Evolutionary conservation across 2,888 invertebrate species (phyloP).

Genomic region (Stenotaenia linearis): DNA sequence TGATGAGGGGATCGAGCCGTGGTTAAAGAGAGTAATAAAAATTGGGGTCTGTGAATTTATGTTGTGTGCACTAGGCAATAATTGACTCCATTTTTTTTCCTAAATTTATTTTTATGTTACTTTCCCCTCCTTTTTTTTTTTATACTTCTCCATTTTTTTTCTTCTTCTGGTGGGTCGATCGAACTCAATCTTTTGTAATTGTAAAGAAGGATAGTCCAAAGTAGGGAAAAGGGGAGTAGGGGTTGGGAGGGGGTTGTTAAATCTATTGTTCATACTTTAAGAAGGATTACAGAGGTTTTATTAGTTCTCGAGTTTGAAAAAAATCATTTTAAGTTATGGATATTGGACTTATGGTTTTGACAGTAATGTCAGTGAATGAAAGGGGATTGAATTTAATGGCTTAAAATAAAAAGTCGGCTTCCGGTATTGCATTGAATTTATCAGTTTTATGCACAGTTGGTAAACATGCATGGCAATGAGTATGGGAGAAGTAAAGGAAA

Average conservation of each 20-base stretch:
- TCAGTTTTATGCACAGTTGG: too few species aligned
- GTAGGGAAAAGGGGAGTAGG: neutral
- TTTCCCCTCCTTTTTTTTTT: neutral
- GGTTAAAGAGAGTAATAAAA: neutral
- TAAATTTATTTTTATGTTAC: slow-evolving; percentile 10
- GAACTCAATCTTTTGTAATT: slow-evolving; percentile 21
- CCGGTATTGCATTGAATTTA: too few species aligned
- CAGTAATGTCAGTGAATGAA: neutral
- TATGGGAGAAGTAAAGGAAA: too few species aligned
- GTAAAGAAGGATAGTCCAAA: slow-evolving; percentile 13
- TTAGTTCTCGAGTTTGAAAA: neutral
- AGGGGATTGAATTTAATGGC: neutral
- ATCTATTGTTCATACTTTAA: slow-evolving; percentile 3
- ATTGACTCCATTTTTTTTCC: slow-evolving; percentile 21
- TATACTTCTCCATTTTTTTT: neutral
- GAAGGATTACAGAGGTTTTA: neutral
- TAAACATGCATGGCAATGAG: too few species aligned
- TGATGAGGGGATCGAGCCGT: slow-evolving; percentile 1
- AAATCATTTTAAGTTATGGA: neutral
- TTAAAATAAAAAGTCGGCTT: neutral
- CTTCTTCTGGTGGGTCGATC: neutral
- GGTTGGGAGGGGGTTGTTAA: neutral
- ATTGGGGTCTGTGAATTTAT: slow-evolving; percentile 11
- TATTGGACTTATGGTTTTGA: neutral
- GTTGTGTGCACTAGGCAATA: slow-evolving; percentile 23